Percentiles rank a stretch among this genome's conserved stretches.
Conservation (phyloP, 2,113 vertebrate genomes). For the Melanerpes aurifrons region DNA sequence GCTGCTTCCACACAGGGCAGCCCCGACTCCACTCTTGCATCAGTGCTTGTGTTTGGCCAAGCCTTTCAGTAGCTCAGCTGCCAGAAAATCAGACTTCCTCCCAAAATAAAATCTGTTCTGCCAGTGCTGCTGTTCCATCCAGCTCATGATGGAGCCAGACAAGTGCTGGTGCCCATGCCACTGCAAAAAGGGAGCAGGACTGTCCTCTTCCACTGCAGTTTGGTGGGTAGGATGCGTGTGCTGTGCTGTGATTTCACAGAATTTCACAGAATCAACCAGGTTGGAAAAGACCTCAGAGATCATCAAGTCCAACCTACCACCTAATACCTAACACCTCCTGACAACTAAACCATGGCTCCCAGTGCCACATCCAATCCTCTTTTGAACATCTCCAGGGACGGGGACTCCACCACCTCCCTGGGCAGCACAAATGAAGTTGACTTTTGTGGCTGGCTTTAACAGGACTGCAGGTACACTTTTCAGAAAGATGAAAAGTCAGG, state of each 20-base stretch:
- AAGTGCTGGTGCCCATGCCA: neutral
- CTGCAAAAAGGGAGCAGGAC: neutral
- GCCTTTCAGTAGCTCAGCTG: neutral
- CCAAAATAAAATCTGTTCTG: neutral
- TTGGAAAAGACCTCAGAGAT: no score
- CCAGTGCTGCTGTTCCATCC: neutral
- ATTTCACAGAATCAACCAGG: no score
- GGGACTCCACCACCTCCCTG: no score
- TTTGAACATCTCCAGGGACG: no score
- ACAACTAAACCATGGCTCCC: no score
- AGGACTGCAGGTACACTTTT: neutral
- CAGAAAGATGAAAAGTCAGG: neutral
- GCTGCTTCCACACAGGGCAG: slow-evolving; percentile 19
- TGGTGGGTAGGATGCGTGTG: fast-evolving
- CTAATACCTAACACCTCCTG: no score
- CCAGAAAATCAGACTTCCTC: neutral
- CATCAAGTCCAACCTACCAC: no score
- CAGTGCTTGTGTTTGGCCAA: neutral
- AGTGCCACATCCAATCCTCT: no score
- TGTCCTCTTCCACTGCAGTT: neutral
- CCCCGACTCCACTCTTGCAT: neutral
- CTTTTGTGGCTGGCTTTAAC: neutral
- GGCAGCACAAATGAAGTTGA: neutral
- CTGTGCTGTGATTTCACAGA: fast-evolving
- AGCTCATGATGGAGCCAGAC: neutral